Evolutionary conservation across 2,113 vertebrate genomes (phyloP).

Genomic region (Gulo gulo): DNA sequence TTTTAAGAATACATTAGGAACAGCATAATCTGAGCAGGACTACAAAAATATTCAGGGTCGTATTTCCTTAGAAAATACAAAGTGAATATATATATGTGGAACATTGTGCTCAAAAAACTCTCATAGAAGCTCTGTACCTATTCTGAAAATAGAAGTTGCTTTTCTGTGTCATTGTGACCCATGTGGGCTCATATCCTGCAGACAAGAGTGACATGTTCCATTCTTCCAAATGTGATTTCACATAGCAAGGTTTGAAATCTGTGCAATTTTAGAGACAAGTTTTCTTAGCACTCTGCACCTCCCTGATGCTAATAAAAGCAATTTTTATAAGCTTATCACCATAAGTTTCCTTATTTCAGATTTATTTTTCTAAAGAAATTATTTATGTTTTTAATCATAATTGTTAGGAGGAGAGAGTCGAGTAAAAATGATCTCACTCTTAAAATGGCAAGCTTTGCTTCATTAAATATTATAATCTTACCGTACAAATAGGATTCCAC

Average conservation of each 20-base stretch:
- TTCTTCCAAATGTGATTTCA: neutral
- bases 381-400: neutral
- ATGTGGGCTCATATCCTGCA: neutral
- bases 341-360: neutral
- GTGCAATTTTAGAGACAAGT: neutral
- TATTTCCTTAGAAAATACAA: neutral
- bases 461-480: neutral
- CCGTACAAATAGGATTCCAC: neutral
- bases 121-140: neutral
- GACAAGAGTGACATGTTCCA: neutral
- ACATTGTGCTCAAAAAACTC: neutral
- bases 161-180: conserved; percentile 2
- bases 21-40: neutral
- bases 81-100: neutral
- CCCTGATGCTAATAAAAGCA: neutral
- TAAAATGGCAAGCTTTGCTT: neutral
- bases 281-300: neutral
- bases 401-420: neutral
- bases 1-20: neutral
- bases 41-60: neutral
- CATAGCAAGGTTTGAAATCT: neutral
- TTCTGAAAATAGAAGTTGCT: neutral
- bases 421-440: neutral
- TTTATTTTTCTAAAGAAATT: neutral
- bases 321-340: neutral